These are phyloP conservation scores for Acrocephalus kingi DNA, from an alignment of 2,113 vertebrate genomes.

Conservation along the genomic window DNA sequence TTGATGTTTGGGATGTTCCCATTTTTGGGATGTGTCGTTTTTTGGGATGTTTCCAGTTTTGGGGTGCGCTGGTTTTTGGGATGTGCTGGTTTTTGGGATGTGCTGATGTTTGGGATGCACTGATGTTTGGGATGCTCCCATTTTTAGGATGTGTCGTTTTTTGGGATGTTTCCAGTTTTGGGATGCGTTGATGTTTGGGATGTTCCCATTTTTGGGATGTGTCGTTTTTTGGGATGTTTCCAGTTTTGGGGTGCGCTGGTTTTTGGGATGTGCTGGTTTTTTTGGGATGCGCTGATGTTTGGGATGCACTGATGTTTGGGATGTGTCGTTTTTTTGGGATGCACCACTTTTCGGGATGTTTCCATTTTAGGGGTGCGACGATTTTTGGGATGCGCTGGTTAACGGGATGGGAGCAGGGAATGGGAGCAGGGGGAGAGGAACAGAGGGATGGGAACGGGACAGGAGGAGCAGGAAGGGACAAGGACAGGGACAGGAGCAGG, in stretches of 20 bases:
- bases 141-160: too few relatives aligned
- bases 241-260: too few relatives aligned
- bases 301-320: too few relatives aligned
- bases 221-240: too few relatives aligned
- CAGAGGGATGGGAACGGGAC: neutral
- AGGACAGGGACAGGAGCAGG: neutral
- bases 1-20: neutral
- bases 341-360: neutral
- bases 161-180: neutral
- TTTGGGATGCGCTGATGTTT: too few relatives aligned
- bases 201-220: neutral
- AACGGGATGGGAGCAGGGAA: too few relatives aligned
- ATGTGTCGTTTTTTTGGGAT: neutral
- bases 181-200: neutral
- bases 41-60: neutral
- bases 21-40: too few relatives aligned
- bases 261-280: too few relatives aligned
- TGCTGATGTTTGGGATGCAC: rapidly evolving
- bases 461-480: too few relatives aligned
- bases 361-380: neutral
- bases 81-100: neutral
- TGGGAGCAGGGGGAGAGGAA: neutral
- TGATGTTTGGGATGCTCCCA: rapidly evolving
- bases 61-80: neutral
- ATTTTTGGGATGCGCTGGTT: neutral